Evolutionary conservation across 2,113 vertebrate species (phyloP).

Genomic region (Silurus glanis): DNA sequence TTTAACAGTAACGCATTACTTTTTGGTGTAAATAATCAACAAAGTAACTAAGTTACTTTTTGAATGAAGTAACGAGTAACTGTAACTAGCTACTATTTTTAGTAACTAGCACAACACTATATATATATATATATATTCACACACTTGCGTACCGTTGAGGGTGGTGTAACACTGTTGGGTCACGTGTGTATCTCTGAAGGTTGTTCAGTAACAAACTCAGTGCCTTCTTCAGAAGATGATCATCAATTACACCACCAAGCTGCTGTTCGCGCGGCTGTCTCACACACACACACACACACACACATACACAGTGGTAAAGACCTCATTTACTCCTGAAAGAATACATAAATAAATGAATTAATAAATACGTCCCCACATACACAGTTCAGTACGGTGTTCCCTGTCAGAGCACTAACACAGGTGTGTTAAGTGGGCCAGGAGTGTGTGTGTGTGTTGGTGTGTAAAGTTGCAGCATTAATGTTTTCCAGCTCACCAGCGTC

Average conservation of each 20-base stretch:
- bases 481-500: conserved; percentile 65
- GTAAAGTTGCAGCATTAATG: neutral
- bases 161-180: conserved; percentile 78
- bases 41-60: no score
- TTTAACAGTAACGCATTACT: no score
- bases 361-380: no score
- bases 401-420: neutral
- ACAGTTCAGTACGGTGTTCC: neutral
- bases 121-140: neutral
- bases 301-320: neutral
- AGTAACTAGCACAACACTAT: no score
- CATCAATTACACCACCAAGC: conserved; percentile 51
- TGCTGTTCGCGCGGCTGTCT: conserved; percentile 63
- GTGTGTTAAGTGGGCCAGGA: neutral
- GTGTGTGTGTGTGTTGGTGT: neutral
- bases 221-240: conserved; percentile 61
- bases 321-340: no score
- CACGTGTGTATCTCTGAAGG: conserved; percentile 67
- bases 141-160: conserved; percentile 77
- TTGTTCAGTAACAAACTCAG: conserved; percentile 69
- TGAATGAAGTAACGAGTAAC: no score
- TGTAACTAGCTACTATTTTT: no score
- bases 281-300: neutral
- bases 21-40: no score
- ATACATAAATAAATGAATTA: no score